A percentile compares a stretch with the other conserved stretches of the same genome.
phyloP scores from a whole-genome alignment of 1,140 invertebrate genomes.

The Grapholita molesta region DNA sequence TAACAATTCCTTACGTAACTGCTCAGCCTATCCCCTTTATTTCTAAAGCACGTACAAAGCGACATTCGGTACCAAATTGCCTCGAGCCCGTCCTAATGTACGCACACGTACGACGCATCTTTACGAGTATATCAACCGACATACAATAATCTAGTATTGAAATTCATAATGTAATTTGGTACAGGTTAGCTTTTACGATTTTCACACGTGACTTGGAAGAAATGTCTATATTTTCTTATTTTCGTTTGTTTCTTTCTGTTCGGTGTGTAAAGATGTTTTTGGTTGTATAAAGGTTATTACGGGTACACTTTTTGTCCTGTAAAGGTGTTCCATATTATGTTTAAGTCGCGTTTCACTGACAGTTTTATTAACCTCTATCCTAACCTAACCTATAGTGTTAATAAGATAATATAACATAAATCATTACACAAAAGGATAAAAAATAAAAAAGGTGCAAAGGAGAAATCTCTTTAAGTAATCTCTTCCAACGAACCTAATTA shows the following conservation, averaged over 20 bases:
- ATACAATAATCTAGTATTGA: slow-evolving; percentile 1
- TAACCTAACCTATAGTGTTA: too few species aligned
- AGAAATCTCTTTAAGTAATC: too few species aligned
- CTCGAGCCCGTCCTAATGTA: slow-evolving; percentile 55
- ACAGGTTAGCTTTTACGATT: not conserved
- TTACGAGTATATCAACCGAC: not conserved
- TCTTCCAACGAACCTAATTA: too few species aligned
- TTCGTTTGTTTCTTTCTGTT: not conserved
- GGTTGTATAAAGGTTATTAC: too few species aligned
- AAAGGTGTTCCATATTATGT: too few species aligned
- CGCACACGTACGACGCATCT: slow-evolving; percentile 26
- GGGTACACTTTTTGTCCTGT: too few species aligned
- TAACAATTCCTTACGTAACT: slow-evolving; percentile 61
- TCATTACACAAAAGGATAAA: too few species aligned
- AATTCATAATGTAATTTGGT: not conserved
- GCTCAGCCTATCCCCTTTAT: slow-evolving; percentile 67
- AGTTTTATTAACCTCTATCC: too few species aligned
- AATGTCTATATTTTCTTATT: not conserved
- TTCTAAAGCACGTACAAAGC: slow-evolving; percentile 67
- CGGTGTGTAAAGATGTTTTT: too few species aligned
- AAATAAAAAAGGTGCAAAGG: too few species aligned
- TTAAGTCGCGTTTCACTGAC: too few species aligned
- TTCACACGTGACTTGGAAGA: not conserved
- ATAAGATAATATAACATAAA: too few species aligned
- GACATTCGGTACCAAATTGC: slow-evolving; percentile 75